Evolutionary conservation across 2,797 vertebrate species (phyloP), one percentile per base, ranked within the genome.

Genomic region (Tauraco hartlaubi): DNA sequence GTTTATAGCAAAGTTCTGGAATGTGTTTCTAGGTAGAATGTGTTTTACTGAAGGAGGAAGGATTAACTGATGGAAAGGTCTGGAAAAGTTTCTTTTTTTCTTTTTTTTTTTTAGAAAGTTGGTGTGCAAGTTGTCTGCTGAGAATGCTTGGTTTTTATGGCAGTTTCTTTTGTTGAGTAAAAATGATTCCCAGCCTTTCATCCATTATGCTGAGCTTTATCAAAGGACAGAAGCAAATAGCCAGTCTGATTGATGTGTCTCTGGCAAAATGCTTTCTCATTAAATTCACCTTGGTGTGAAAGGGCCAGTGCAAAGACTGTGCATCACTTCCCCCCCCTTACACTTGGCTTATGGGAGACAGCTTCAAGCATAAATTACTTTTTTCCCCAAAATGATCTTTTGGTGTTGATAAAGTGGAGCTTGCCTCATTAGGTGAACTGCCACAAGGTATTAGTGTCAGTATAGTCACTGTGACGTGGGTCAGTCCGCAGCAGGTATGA

Each of bases 161-260:
- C 15, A 13, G 39, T 41, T 64, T 63, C 1, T 9, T 26, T 33
- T 48, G 79, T 78, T 9, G 1, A 85, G 79, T 88, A 33, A 74
- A 89, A 88, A 48, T 46, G 19, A 37, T 73, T 79, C 39, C 51
- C 93, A 94, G 91, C 51, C 59, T 91, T 93, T 93, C 56, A 84
- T 90, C 64, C 94, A 8, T 87, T 88, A 67, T 62, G 71, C 76
- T 94, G 93, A 94, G 85, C 85, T 93, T 84, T 92, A 86, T 93
- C 90, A 85, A 88, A 94, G 72, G 92, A 94, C 90, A 92, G 88
- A 95, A 96, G 79, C 94, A 97, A 96, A 90, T 94, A 95, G 95
- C 92, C 96, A 93, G 95, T 96, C 94, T 97, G 74, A 89, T 77
- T 69, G 66, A 81, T 74, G 72, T 7, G 2, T 93, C 85, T 95